Percentiles rank a stretch among this genome's conserved stretches.
phyloP scores from a whole-genome alignment of 2,888 invertebrate genomes.

The Terebella lapidaria region DNA sequence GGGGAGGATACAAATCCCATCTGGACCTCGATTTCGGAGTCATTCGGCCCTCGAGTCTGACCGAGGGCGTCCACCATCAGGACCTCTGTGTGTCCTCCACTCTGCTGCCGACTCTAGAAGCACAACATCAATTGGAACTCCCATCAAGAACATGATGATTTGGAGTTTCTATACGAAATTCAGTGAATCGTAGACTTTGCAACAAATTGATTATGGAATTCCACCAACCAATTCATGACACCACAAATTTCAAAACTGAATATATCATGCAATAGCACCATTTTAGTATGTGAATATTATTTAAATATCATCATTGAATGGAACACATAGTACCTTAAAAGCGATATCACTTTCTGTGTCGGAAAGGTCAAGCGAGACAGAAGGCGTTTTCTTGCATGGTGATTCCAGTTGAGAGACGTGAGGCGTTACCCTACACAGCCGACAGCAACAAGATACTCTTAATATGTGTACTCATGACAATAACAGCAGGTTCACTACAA shows the following conservation, averaged over 20 bases:
- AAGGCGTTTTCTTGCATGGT: background rate
- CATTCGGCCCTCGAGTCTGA: background rate
- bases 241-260: background rate
- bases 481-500: no score
- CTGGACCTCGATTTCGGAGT: background rate
- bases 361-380: background rate
- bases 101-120: background rate
- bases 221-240: no score
- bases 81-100: background rate
- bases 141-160: background rate
- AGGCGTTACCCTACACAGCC: background rate
- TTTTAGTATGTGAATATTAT: background rate
- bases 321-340: background rate
- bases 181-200: no score
- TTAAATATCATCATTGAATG: background rate
- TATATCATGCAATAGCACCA: background rate
- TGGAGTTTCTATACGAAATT: no score
- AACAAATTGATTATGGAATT: no score
- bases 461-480: no score
- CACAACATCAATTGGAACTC: background rate
- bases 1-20: background rate
- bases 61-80: background rate
- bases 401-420: background rate
- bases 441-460: no score
- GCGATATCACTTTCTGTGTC: conserved; percentile 1